Base-by-base conservation (phyloP, 2,113 vertebrate species). In the Mormyrus iriodes region DNA sequence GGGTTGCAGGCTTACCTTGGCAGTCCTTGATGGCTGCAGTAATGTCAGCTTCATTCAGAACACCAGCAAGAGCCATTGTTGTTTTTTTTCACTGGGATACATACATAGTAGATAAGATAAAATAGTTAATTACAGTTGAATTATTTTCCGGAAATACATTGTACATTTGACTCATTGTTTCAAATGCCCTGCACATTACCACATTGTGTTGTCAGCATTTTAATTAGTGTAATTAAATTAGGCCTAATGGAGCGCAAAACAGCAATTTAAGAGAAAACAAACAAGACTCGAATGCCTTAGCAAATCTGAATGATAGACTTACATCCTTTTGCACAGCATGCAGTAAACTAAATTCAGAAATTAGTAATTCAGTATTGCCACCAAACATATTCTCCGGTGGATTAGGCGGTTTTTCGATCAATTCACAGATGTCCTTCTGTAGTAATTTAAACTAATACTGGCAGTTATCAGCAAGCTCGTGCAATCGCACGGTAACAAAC, bases 1-100 rank as follows among this genome's bases (percentile, higher is more conserved):
- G 82, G 9, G 17, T 10, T n/a, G 2, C 44, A 48, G 9, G 19
- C 92, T 95, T 93, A 97, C 96, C 96, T 93, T 95, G 6, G 90
- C 95, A 97, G 89, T 92, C 94, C 73, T 93, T 94, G 84, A 97
- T 90, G 31, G 95, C 96, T 86, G 95, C 94, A 88, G 95, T 93
- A 21, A 97, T 91, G 24, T 97, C 95, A 91, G 94, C 95, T 9
- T 96, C 96, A 8, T 42, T 92, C 91, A 97, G 94, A 31, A 96
- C 90, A 91, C 94, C 92, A 61, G 94, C 90, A 88, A 96, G 94
- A 92, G 95, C 94, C 96, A 96, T 96, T 92, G 88, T 95, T 92
- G 93, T 92, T 0, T 82, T 46, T 58, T 10, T 39, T 86, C 91
- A 90, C 90, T 91, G 88, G 49, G 58, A 21, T 35, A 88, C 46